These are phyloP conservation scores for Urocolius indicus DNA, from an alignment of 2,113 vertebrate genomes.

Conservation along the genomic window DNA sequence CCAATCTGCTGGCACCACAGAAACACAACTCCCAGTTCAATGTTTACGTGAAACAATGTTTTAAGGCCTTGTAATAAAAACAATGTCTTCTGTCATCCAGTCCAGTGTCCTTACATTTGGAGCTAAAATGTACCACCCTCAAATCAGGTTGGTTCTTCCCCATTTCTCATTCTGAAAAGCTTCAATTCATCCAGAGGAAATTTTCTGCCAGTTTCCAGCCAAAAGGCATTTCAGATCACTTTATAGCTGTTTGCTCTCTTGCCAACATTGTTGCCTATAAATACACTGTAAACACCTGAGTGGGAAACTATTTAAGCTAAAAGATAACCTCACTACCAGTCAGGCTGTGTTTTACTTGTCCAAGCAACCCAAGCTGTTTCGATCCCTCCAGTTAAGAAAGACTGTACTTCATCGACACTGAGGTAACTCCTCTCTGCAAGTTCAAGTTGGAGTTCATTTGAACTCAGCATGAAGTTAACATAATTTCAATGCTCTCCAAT, in stretches of 20 bases:
- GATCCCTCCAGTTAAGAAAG: not conserved
- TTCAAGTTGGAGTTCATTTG: not conserved
- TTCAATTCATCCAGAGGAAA: not conserved
- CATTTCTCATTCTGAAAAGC: not conserved
- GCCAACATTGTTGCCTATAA: not conserved
- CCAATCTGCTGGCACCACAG: not conserved
- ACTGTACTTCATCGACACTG: not conserved
- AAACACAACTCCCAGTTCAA: not conserved
- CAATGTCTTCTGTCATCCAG: not conserved
- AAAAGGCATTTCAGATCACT: not conserved
- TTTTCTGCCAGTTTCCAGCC: not conserved
- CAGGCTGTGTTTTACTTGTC: not conserved
- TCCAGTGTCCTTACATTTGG: not conserved
- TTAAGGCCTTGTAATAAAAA: not conserved
- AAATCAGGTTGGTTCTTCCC: not conserved
- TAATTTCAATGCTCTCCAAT: not conserved
- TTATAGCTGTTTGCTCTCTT: not conserved
- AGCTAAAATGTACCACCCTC: not conserved
- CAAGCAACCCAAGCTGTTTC: not conserved
- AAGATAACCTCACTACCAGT: not conserved
- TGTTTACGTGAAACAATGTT: not conserved
- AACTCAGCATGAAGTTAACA: not conserved
- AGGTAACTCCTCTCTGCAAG: not conserved
- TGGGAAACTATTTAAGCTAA: not conserved
- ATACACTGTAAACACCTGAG: not conserved